Base-by-base conservation (phyloP, 1,140 invertebrate genomes). In the Diprion similis region DNA sequence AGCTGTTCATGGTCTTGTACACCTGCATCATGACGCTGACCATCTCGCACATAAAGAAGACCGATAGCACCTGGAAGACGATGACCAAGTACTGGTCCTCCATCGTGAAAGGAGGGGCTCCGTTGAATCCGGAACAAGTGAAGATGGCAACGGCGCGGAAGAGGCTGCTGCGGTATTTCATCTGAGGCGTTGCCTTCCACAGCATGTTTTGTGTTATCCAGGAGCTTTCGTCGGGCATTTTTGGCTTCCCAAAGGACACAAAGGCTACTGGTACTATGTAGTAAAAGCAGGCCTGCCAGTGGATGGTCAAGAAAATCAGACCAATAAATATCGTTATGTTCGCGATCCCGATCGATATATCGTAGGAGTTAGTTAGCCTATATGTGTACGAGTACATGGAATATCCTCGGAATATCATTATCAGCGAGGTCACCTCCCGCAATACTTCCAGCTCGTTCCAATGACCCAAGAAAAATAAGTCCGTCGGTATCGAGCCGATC, bases 281-380 rank as follows among this genome's bases (percentile, higher is more conserved):
- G 6, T 78, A 82, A 0, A 86, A 46, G 24, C 86, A 88, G 8
- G 82, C 70, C 46, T 83, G 79, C 84, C 85, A 88, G n/a, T 88
- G 87, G 0, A 87, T n/a, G 0, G 71, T 9, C 10, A 87, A 51
- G 0, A 81, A 8, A 0, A 86, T 10, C 0, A 81, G 8, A 0
- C 85, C 10, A 77, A 80, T 81, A 11, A 84, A 83, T 4, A 85
- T 72, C 4, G 81, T 78, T 10, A 46, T 73, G 46, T 77, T 79
- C 18, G 84, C 78, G 18, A 83, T 78, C 24, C 81, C 81, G 0
- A 77, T 3, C 0, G 77, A 68, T 0, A 79, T 1, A 8, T 82
- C 70, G 37, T 80, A 84, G 0, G 73, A 70, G 46, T 67, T 66
- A 0, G 79, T 76, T 8, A 87, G 15, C 4, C 71, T 80, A 1